Conservation (phyloP, 2,888 invertebrate species). For the Apotomis betuletana region DNA sequence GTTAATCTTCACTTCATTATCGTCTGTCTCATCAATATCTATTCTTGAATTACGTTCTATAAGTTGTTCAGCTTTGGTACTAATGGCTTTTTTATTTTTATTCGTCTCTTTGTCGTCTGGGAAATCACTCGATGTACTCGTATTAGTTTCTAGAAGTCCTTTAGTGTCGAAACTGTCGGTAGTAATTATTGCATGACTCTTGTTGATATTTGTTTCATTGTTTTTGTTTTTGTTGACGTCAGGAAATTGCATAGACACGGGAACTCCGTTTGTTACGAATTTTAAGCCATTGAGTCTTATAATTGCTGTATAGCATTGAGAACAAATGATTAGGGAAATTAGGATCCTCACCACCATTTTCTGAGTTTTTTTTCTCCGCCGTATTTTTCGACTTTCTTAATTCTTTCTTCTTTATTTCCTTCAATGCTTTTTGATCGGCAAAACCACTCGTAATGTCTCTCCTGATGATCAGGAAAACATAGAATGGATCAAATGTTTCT, state of each 20-base stretch:
- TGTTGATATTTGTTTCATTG: not conserved
- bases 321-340: conserved; percentile 10
- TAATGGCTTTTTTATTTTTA: too few relatives aligned
- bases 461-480: too few relatives aligned
- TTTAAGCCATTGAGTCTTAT: conserved; percentile 22
- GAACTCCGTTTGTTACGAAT: conserved; percentile 24
- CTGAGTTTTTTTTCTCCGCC: not conserved
- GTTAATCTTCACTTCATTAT: not conserved
- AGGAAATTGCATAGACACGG: conserved; percentile 17
- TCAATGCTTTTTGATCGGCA: not conserved
- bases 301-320: conserved; percentile 10
- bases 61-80: too few relatives aligned
- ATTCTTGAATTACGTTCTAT: not conserved
- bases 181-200: not conserved
- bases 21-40: not conserved
- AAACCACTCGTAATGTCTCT: too few relatives aligned
- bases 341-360: not conserved
- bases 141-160: not conserved
- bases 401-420: not conserved
- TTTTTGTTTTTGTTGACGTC: not conserved
- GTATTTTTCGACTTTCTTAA: not conserved
- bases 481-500: too few relatives aligned
- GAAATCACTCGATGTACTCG: too few relatives aligned
- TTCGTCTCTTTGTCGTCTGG: too few relatives aligned
- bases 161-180: not conserved